Base-by-base conservation (phyloP, 2,888 invertebrate genomes). In the Cryptus armator region DNA sequence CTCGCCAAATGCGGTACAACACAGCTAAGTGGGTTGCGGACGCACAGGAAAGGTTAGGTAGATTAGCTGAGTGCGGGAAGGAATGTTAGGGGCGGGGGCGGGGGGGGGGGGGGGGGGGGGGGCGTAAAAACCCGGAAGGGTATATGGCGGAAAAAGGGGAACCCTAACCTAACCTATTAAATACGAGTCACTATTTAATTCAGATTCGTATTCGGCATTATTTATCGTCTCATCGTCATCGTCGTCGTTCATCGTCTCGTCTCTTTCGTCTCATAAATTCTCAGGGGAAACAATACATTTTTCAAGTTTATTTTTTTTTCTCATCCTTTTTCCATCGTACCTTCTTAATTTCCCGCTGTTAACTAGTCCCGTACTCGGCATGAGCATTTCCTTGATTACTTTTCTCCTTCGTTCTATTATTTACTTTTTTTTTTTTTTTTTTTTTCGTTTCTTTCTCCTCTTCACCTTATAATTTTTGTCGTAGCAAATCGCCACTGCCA, bases 361-460 rank as follows among this genome's bases (percentile, higher is more conserved):
- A 67, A 83, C 77, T 78, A 78, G 48, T 72, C 67, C 37, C 37
- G 5, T 32, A 43, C 68, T 51, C 16, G 62, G 62, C 71, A 74
- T 76, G 24, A 53, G 64, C 82, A 62, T 75, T 46, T 9, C 75
- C 78, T 79, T 53, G 53, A 64, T 78, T 83, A 56, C 75, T 59
- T 51, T 64, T 48, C 10, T 72, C 37, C 37, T 37, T 37, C 37
- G 37, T 37, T 9, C 6, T 37, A 37, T 37, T 37, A 37, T 37
- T n/a, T 62, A 68, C 71, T 2, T 9, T 53, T 12, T 19, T 19
- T 9, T 14, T 37, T 24, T 66, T 32, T 59, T 53, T 46, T 14
- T 32, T 64, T n/a, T 12, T 48, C 32, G n/a, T n/a, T n/a, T n/a
- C n/a, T n/a, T n/a, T n/a, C n/a, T n/a, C n/a, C 29, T 46, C 59